Conservation (phyloP, 2,113 vertebrate genomes). For the Herpetotheres cachinnans region DNA sequence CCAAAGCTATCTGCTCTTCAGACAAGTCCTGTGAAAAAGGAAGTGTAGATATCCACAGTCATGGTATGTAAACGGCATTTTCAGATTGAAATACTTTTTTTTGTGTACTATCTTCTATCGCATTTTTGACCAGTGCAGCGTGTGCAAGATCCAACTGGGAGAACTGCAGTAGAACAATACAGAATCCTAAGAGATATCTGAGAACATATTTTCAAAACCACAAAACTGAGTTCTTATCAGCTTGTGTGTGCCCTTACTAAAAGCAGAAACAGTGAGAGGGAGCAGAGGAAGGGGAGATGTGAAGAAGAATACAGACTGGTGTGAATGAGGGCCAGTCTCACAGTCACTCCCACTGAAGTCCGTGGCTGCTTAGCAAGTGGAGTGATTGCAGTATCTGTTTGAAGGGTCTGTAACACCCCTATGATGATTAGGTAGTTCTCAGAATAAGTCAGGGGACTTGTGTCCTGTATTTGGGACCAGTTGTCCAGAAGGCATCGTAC, state of each 20-base stretch:
- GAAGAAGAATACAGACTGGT: background rate
- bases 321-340: background rate
- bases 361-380: background rate
- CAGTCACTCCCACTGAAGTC: background rate
- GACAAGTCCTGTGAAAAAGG: conserved; percentile 75
- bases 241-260: background rate
- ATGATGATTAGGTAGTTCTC: background rate
- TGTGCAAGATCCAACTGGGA: background rate
- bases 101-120: background rate
- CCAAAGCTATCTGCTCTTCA: conserved; percentile 66
- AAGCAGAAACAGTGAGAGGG: background rate
- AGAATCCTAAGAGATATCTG: background rate
- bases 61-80: conserved; percentile 67
- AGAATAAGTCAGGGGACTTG: background rate
- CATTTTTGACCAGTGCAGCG: background rate
- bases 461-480: background rate
- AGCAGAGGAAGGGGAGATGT: background rate
- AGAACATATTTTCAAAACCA: background rate
- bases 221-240: background rate
- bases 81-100: background rate
- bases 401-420: background rate
- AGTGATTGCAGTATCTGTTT: background rate
- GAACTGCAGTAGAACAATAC: background rate
- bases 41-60: conserved; percentile 68
- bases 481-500: background rate